Evolutionary conservation across 2,797 vertebrate genomes (phyloP), one percentile per base, ranked within the genome.

Genomic region (Macropus fuliginosus): DNA sequence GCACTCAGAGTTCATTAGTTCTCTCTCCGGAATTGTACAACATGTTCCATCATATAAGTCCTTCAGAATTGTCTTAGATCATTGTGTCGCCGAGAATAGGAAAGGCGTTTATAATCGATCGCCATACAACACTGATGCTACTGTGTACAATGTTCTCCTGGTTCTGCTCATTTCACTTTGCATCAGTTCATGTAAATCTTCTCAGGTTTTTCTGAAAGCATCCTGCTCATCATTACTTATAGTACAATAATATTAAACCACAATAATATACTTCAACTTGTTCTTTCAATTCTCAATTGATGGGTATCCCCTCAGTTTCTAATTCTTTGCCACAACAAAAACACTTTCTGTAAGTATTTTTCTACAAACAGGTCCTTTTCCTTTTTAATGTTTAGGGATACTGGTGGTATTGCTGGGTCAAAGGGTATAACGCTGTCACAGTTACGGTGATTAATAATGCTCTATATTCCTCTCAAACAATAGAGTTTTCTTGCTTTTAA

Each of bases 401-500:
- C 40, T 40, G 27, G 8, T 87, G 74, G 40, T 50, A 87, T 31
- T 50, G 24, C 24, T 87, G 40, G 40, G 24, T 46, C 34, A 66
- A 93, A 55, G 94, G 91, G 46, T 91, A 57, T 90, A 52, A 90
- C 91, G 93, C 93, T 95, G 92, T 96, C 95, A 94, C 54, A 92
- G 59, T 92, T 52, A 92, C 14, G 87, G 90, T 92, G 92, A 94
- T 55, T 92, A 93, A 95, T 74, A 94, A 95, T 90, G 34, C 31
- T 94, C 57, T 90, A 93, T 34, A 94, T 91, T 94, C 66, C 29
- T 81, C 94, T 96, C 66, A 96, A 91, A 96, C 94, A 96, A 96
- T n/a, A 96, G 52, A 52, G 89, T 95, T 96, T 93, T 56, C 95
- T 97, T 90, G 94, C 93, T 94, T 96, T 93, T 96, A 95, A 95